Evolutionary conservation across 2,113 vertebrate genomes (phyloP), one percentile per base, ranked within the genome.

Genomic region (Aegotheles bennettii): DNA sequence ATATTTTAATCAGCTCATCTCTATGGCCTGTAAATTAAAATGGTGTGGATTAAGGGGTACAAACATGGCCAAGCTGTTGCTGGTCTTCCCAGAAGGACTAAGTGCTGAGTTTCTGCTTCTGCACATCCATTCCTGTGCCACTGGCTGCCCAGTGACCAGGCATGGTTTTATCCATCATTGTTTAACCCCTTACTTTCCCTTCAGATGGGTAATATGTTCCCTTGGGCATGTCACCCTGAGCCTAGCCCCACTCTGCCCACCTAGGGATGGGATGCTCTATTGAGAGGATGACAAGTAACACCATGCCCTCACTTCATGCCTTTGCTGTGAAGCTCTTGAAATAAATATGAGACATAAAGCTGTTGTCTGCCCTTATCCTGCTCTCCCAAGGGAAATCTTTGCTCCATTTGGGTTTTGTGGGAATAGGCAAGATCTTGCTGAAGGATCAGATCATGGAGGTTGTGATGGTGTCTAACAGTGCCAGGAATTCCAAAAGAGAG

Each of bases 271-370:
- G 35, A 79, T 36, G 23, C 8, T 45, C 9, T n/a, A 0, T 5
- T 61, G 54, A 2, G 11, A 59, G 21, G n/a, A n/a, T n/a, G 38
- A 38, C 5, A 42, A 74, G 18, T 64, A 38, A 25, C 56, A 53
- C 77, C 64, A 31, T 3, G 4, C 3, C 26, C 6, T 26, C 0
- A 1, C 31, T 77, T 77, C 35, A 65, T 35, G 47, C 14, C 19
- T 77, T 33, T 71, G 10, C 31, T 33, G 31, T 23, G 64, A 57
- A 75, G 81, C 23, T 59, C 38, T 90, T 42, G 38, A 89, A 85
- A 75, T 17, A 57, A 93, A 69, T 16, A 31, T 2, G 36, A 51
- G 42, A 35, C 18, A 21, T 16, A 38, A 47, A 61, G 14, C 6
- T 35, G 14, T 75, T 36, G 13, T 51, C 48, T 79, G 23, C 25